Base-by-base conservation (phyloP, 2,797 vertebrate species). In the Serranus cabrilla region DNA sequence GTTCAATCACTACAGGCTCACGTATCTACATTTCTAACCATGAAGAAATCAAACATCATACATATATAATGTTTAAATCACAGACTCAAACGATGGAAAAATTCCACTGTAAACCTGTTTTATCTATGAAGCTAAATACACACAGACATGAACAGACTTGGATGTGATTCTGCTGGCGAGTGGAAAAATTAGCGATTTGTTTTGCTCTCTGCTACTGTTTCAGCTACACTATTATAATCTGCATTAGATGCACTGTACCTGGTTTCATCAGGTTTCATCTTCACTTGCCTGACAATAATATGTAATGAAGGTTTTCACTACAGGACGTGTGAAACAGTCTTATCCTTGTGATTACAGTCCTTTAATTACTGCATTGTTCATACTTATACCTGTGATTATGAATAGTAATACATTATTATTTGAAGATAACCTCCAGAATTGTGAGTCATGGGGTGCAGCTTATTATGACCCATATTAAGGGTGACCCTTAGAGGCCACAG, bases 301-400 rank as follows among this genome's bases (percentile, higher is more conserved):
- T 7, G 34, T 34, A 8, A 8, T 40, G 27, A 34, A 39, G n/a
- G 9, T 7, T 16, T 58, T 18, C 40, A 42, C 57, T 60, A 51
- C 11, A 56, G 68, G 20, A n/a, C n/a, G n/a, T 27, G 27, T 27
- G 27, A 71, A 74, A 75, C 17, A 1, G 56, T 61, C 18, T 76
- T 51, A 67, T 77, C 27, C 25, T 9, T 11, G 56, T 71, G 72
- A 34, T 86, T 81, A 76, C 10, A 61, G 13, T 50, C 7, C 16
- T 78, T 64, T 51, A 50, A 65, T 51, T 81, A 55, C 14, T 23
- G 21, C 52, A 34, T 7, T 34, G 34, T 34, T 34, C 7, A 7
- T 34, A 8, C 34, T 34, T 34, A 34, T 34, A 34, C 34, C 34
- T 34, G n/a, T n/a, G n/a, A n/a, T n/a, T n/a, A 34, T 7, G 34